A percentile compares a stretch with the other conserved stretches of the same genome.
Evolutionary conservation across 1,140 invertebrate genomes (phyloP).

Genomic region (Caligus rogercresseyi): DNA sequence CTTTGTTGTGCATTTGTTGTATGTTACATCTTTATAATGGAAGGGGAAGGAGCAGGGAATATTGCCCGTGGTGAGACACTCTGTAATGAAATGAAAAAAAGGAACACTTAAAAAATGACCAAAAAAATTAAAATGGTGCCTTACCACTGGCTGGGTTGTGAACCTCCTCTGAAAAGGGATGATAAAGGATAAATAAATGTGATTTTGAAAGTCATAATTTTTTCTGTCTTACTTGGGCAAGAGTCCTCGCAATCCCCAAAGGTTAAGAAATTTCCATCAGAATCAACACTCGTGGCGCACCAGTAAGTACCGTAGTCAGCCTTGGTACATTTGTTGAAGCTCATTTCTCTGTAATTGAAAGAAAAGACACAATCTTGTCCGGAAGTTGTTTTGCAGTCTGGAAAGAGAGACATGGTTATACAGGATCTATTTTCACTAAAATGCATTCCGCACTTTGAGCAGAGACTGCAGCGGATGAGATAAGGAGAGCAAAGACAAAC

Average conservation of each 20-base stretch:
- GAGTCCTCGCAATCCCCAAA: background rate
- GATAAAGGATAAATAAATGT: background rate
- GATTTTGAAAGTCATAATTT: background rate
- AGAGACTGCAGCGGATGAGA: no score
- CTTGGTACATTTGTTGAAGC: background rate
- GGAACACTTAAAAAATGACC: background rate
- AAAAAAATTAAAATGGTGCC: background rate
- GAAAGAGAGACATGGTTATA: no score
- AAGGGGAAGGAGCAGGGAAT: background rate
- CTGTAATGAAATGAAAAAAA: background rate
- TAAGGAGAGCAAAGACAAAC: no score
- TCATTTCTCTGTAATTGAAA: background rate
- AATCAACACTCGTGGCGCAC: background rate
- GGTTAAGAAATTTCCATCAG: background rate
- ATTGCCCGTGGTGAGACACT: background rate
- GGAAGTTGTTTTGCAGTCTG: background rate
- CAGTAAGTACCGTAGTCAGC: background rate
- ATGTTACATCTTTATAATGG: background rate
- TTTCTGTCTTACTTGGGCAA: background rate
- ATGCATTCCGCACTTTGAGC: no score
- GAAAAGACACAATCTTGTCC: background rate
- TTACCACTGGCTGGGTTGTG: background rate
- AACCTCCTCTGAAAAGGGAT: background rate
- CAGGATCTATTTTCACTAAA: no score
- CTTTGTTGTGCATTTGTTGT: background rate